phyloP scores from a whole-genome alignment of 2,113 vertebrate genomes.

The Phocoena phocoena region DNA sequence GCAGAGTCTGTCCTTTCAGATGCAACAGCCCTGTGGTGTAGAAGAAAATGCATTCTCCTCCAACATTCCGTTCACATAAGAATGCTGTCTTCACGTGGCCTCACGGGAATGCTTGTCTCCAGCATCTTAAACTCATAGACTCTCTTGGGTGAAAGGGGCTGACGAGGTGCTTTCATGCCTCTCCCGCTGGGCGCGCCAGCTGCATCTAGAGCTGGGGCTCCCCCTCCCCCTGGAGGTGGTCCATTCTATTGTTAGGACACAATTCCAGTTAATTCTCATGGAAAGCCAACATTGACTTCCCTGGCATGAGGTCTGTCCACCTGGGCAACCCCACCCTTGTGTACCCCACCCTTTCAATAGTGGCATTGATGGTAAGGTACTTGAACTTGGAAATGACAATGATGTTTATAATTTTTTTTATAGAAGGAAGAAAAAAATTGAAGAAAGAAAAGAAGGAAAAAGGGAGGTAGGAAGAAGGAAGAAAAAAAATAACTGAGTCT shows the following conservation, averaged over 20 bases:
- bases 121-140: background rate
- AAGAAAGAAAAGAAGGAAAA: background rate
- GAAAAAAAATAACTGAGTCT: background rate
- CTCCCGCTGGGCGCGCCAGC: background rate
- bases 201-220: background rate
- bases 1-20: background rate
- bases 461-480: background rate
- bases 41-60: background rate
- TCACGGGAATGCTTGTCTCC: background rate
- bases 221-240: background rate
- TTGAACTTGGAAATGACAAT: background rate
- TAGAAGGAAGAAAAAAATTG: background rate
- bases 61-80: background rate
- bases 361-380: background rate
- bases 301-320: background rate
- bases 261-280: background rate
- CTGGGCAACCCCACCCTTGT: background rate
- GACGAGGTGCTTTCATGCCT: background rate
- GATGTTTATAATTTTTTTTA: background rate
- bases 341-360: background rate
- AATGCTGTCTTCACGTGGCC: background rate
- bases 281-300: background rate
- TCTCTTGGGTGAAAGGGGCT: background rate
- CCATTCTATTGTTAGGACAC: background rate
- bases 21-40: rapidly evolving